Conservation (phyloP, 1,140 invertebrate species). For the Pseudobourletiella spinata region DNA sequence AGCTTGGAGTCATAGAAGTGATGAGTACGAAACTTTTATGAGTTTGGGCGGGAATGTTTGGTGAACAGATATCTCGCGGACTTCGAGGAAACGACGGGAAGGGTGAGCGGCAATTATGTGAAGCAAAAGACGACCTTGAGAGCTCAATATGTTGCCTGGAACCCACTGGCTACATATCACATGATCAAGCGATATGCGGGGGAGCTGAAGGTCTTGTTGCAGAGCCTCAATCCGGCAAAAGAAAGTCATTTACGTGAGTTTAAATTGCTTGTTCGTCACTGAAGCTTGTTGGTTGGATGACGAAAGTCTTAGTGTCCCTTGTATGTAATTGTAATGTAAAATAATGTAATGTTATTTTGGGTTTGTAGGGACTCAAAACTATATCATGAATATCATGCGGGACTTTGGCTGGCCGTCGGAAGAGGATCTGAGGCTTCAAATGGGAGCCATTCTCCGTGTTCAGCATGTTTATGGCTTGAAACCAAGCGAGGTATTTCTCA, state of each 20-base stretch:
- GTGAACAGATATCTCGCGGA: neutral
- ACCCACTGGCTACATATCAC: conserved; percentile 2
- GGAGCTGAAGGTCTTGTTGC: neutral
- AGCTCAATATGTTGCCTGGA: neutral
- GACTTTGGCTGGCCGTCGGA: conserved; percentile 6
- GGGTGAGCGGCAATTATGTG: neutral
- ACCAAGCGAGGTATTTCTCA: neutral
- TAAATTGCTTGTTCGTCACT: too few relatives aligned
- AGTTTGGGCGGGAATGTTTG: neutral
- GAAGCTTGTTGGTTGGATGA: too few relatives aligned
- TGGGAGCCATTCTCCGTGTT: neutral
- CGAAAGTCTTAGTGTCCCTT: too few relatives aligned
- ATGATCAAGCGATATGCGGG: conserved; percentile 1
- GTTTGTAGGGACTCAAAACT: neutral
- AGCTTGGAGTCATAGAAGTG: neutral
- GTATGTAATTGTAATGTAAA: too few relatives aligned
- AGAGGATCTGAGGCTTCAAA: neutral
- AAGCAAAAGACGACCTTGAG: neutral
- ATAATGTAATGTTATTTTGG: too few relatives aligned
- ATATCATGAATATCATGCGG: neutral
- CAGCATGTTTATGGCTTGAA: conserved; percentile 4
- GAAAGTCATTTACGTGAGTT: too few relatives aligned
- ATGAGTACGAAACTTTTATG: neutral
- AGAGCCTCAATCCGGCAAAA: neutral
- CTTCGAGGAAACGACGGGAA: conserved; percentile 5